Base-by-base conservation (phyloP, 2,888 invertebrate genomes). In the Brenthis ino region DNA sequence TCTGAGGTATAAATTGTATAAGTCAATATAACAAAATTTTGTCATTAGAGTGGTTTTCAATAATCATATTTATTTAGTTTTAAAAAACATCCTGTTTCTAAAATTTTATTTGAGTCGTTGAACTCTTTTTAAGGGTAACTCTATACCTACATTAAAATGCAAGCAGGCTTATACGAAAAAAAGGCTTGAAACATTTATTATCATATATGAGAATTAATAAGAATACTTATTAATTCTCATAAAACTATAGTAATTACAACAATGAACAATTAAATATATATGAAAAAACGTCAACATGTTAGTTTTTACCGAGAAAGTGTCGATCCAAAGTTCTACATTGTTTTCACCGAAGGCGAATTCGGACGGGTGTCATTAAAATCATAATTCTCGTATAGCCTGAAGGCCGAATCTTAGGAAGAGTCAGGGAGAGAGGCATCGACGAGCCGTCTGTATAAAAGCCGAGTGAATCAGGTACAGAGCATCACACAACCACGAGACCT, bases 401-500 rank as follows among this genome's bases (percentile, higher is more conserved):
- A 93, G 93, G 93, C 93, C 93, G 87, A 89, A 88, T 88, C 84
- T 91, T 91, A 90, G 91, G 91, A 91, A 90, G 92, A 91, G 87
- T 80, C 83, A 83, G 88, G 91, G 92, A 92, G 92, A 92, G 93
- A 88, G 93, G 93, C 85, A 86, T 81, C 84, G 83, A 70, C 86
- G 81, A 82, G 72, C 81, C 81, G 84, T 81, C 81, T 73, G 85
- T 93, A 93, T 93, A 93, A 81, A 93, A 91, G 82, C 84, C 84
- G 80, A 80, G 82, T 77, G 83, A 76, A 80, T 80, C 77, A 76
- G 78, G 85, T 82, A 82, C 85, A 82, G 85, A 90, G 88, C 92
- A 92, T 91, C 92, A 92, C 81, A 92, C 89, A 88, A 89, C 86
- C 85, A 85, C 89, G 85, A 87, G 84, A 87, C 86, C 89, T 91